Evolutionary conservation across 2,113 vertebrate genomes (phyloP).

Genomic region (Calidris pygmaea): DNA sequence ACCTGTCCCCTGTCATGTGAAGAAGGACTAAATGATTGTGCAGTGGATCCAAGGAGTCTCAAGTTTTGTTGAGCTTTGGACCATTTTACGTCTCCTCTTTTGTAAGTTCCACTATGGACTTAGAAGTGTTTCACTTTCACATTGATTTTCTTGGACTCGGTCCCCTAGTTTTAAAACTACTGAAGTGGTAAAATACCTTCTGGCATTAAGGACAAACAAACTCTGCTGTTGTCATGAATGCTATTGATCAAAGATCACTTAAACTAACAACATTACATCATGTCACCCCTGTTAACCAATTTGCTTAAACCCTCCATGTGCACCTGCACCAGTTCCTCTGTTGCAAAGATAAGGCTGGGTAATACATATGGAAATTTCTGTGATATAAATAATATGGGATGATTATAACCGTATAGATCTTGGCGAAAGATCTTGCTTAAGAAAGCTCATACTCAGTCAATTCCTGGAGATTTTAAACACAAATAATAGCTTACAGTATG

Average conservation of each 20-base stretch:
- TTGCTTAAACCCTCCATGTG: not conserved
- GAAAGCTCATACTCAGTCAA: not conserved
- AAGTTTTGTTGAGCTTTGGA: accelerated
- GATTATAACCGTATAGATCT: not conserved
- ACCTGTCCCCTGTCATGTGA: not conserved
- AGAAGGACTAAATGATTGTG: not conserved
- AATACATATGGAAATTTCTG: not conserved
- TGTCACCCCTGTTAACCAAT: not conserved
- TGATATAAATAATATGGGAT: not conserved
- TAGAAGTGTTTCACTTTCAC: not conserved
- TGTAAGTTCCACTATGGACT: not conserved
- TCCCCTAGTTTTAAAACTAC: slow-evolving; percentile 1
- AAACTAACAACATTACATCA: not conserved
- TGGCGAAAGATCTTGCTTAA: not conserved
- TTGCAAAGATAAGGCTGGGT: not conserved
- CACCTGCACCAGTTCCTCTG: not conserved
- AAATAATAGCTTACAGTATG: not conserved
- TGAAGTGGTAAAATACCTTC: not conserved
- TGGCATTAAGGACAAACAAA: not conserved
- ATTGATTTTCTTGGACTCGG: not conserved
- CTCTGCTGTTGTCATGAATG: not conserved
- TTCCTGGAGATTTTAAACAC: not conserved
- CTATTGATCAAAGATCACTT: slow-evolving; percentile 4
- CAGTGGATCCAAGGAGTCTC: not conserved
- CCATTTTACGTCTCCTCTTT: not conserved